Evolutionary conservation across 37 sponge, comb jelly and placozoan genomes (phyloP).

Genomic region (Chondrosia reniformis): DNA sequence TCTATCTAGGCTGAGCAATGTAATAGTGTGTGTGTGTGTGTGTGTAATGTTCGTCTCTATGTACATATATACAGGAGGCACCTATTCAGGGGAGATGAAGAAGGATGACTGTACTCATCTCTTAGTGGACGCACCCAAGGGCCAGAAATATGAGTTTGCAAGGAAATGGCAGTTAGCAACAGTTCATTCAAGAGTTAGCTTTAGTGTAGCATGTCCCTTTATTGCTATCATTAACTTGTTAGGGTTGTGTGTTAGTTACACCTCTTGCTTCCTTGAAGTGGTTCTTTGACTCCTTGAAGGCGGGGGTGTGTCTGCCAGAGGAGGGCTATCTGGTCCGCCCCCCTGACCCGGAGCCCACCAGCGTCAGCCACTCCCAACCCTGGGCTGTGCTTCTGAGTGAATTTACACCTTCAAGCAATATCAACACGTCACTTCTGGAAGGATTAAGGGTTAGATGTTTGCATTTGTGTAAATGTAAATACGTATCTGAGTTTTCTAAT

Average conservation of each 20-base stretch:
- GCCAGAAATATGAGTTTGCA: conserved; percentile 79
- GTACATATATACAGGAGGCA: conserved; percentile 48
- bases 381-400: conserved; percentile 35
- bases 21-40: no score
- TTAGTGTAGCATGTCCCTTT: no score
- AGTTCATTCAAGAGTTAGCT: conserved; percentile 1
- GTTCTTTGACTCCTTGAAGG: conserved; percentile 63
- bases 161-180: conserved; percentile 49
- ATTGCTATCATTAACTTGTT: no score
- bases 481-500: not conserved
- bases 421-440: conserved; percentile 28
- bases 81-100: conserved; percentile 78
- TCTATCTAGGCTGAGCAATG: no score
- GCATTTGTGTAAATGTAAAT: not conserved
- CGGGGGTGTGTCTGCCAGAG: conserved; percentile 64
- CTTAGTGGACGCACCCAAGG: conserved; percentile 53
- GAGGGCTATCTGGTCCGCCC: conserved; percentile 38
- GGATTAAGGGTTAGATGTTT: conserved; percentile 45
- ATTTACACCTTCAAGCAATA: conserved; percentile 18
- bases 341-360: not conserved
- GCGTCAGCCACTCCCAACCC: not conserved
- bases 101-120: conserved; percentile 83
- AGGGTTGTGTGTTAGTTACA: no score
- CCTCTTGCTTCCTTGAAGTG: conserved; percentile 46
- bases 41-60: no score